Conservation (phyloP, 2,113 vertebrate genomes). For the Archocentrus centrarchus region DNA sequence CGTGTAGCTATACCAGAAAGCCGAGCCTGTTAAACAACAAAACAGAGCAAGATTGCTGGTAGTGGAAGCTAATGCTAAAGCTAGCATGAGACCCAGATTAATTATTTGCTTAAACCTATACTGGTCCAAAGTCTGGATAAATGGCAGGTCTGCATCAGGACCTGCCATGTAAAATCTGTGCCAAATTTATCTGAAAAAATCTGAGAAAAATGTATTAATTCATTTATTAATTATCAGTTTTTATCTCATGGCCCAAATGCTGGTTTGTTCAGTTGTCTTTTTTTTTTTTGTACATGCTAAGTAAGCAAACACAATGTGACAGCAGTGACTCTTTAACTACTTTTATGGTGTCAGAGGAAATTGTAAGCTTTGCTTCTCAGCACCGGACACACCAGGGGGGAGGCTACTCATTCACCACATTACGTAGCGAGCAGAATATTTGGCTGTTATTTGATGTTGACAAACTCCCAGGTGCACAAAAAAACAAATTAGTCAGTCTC, state of each 20-base stretch:
- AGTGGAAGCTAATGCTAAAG: not conserved
- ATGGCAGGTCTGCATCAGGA: not conserved
- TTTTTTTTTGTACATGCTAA: constrained; percentile 10
- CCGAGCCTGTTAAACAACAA: not conserved
- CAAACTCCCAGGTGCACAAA: constrained; percentile 67
- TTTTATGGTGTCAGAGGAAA: constrained; percentile 44
- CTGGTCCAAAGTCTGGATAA: not conserved
- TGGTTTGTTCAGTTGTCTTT: not conserved
- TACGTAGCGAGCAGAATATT: constrained; percentile 47
- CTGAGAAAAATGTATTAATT: not conserved
- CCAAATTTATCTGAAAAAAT: no score
- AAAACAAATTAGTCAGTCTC: constrained; percentile 71
- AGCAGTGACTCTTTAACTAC: constrained; percentile 43
- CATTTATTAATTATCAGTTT: not conserved
- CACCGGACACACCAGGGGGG: constrained; percentile 23
- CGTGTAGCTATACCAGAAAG: not conserved
- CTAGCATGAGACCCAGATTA: not conserved
- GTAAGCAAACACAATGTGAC: constrained; percentile 39
- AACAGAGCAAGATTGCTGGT: not conserved
- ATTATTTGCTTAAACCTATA: not conserved
- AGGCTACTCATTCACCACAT: constrained; percentile 45
- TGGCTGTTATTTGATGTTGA: constrained; percentile 66
- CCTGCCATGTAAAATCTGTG: not conserved
- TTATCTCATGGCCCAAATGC: not conserved
- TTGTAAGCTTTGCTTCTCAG: constrained; percentile 43